Percentiles rank a stretch among this genome's conserved stretches.
Evolutionary conservation across 2,888 invertebrate species (phyloP).

Genomic region (Rhamnusium bicolor): DNA sequence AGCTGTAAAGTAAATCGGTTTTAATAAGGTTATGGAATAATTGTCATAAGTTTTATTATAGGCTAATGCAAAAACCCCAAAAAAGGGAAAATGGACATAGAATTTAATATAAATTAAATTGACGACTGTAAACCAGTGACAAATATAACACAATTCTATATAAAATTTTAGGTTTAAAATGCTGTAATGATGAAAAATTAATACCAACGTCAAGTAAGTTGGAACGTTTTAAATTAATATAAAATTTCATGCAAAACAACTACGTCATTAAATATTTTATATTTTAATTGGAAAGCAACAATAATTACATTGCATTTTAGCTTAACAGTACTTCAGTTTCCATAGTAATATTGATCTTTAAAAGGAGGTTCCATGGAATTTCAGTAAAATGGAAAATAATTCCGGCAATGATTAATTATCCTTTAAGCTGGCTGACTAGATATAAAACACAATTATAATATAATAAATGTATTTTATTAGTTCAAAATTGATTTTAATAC

Average conservation of each 20-base stretch:
- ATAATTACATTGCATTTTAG: slow-evolving; percentile 10
- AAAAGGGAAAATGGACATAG: too few relatives aligned
- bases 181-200: neutral
- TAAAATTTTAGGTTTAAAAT: neutral
- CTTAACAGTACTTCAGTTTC: slow-evolving; percentile 1
- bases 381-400: neutral
- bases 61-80: too few relatives aligned
- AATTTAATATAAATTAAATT: too few relatives aligned
- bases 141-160: too few relatives aligned
- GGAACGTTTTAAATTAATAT: neutral
- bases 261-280: slow-evolving; percentile 10
- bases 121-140: too few relatives aligned
- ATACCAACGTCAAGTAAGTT: neutral
- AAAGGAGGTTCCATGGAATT: neutral
- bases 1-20: too few relatives aligned
- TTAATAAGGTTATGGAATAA: too few relatives aligned
- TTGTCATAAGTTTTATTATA: too few relatives aligned
- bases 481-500: too few relatives aligned
- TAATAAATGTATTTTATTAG: too few relatives aligned
- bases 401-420: neutral
- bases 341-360: slow-evolving; percentile 14
- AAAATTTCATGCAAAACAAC: neutral
- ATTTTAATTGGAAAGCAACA: slow-evolving; percentile 20
- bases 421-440: neutral
- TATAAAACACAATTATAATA: neutral